Conservation (phyloP, 2,113 vertebrate species). For the Hoplias malabaricus region DNA sequence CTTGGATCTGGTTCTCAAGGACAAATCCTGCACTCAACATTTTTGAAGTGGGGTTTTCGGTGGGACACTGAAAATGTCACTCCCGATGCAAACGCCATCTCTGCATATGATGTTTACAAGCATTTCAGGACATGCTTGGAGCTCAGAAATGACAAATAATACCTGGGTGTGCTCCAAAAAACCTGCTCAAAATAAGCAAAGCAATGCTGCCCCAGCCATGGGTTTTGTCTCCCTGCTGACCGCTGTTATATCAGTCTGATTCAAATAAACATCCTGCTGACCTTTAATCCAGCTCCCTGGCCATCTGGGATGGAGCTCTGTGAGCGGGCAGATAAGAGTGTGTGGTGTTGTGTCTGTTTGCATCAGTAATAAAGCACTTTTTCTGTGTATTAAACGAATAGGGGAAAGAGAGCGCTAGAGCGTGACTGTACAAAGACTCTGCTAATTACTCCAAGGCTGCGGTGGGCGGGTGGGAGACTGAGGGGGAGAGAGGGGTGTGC, state of each 20-base stretch:
- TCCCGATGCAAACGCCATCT: slow-evolving; percentile 43
- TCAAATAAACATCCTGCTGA: slow-evolving; percentile 41
- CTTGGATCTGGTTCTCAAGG: not conserved
- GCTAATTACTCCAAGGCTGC: slow-evolving; percentile 64
- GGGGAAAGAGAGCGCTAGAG: slow-evolving; percentile 59
- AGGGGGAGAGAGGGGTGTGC: slow-evolving; percentile 29
- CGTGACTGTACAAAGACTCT: slow-evolving; percentile 69
- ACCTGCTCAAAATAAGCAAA: slow-evolving; percentile 3
- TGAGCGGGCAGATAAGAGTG: slow-evolving; percentile 43
- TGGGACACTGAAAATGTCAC: not conserved
- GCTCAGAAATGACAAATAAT: not conserved
- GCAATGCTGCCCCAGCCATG: not conserved
- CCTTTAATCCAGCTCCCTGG: slow-evolving; percentile 36
- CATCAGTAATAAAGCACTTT: slow-evolving; percentile 42
- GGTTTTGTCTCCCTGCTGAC: slow-evolving; percentile 6
- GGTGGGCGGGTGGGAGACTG: not conserved
- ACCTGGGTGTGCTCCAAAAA: slow-evolving; percentile 16
- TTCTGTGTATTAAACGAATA: slow-evolving; percentile 56
- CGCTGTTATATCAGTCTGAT: slow-evolving; percentile 9
- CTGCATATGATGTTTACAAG: slow-evolving; percentile 29
- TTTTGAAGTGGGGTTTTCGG: no score
- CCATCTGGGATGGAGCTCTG: slow-evolving; percentile 33
- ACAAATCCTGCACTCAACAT: no score
- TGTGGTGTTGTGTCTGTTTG: slow-evolving; percentile 49
- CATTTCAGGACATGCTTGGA: not conserved